phyloP scores from a whole-genome alignment of 2,888 invertebrate species.

The Thymelicus sylvestris region DNA sequence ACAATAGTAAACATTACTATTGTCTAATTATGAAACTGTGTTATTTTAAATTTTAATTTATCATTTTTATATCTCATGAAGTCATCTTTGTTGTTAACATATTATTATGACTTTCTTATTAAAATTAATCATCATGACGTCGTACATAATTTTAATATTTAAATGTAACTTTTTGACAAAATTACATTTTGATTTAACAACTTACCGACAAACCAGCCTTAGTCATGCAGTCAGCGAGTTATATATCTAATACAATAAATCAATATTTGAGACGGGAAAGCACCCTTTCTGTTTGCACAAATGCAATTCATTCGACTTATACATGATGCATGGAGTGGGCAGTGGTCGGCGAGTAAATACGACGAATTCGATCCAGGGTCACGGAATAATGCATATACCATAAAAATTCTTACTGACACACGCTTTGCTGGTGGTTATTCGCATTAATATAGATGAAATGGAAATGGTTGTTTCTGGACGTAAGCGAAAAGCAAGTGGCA shows the following conservation, averaged over 20 bases:
- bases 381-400: constrained; percentile 35
- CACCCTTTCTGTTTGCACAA: constrained; percentile 71
- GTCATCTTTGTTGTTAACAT: too few relatives aligned
- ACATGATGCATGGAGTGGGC: constrained; percentile 52
- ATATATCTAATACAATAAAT: constrained; percentile 64
- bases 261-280: constrained; percentile 67
- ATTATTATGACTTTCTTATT: too few relatives aligned
- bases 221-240: constrained; percentile 33
- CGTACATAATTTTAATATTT: too few relatives aligned
- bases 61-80: too few relatives aligned
- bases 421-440: constrained; percentile 17
- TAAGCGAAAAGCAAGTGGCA: too few relatives aligned
- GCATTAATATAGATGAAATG: constrained; percentile 13
- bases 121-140: too few relatives aligned
- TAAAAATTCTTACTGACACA: constrained; percentile 28
- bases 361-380: constrained; percentile 42
- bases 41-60: too few relatives aligned
- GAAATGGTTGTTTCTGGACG: not conserved
- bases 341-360: constrained; percentile 44
- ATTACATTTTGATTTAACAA: not conserved
- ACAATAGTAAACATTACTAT: too few relatives aligned
- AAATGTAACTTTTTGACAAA: too few relatives aligned
- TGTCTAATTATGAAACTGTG: too few relatives aligned
- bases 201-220: constrained; percentile 21
- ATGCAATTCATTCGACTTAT: constrained; percentile 56